A percentile compares a stretch with the other conserved stretches of the same genome.
These are phyloP conservation scores for Hirtodrosophila duncani DNA, from an alignment of 2,888 invertebrate species.

Conservation along the genomic window DNA sequence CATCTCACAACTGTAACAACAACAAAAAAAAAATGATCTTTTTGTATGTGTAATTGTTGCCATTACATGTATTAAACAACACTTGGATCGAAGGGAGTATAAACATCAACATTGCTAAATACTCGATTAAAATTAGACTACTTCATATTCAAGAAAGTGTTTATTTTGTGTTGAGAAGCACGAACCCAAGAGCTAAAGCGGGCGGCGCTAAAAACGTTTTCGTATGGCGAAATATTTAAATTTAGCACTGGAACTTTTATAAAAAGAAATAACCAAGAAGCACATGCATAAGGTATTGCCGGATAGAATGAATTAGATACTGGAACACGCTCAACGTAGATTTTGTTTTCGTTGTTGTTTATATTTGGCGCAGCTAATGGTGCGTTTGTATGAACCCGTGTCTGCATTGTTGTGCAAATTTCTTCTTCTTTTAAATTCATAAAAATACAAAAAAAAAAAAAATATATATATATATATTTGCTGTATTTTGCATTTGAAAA, in stretches of 20 bases:
- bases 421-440: constrained; percentile 27
- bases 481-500: constrained; percentile 73
- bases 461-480: too few relatives aligned
- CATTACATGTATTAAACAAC: too few relatives aligned
- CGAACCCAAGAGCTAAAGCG: constrained; percentile 25
- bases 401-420: constrained; percentile 62
- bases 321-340: neutral
- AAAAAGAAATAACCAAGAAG: constrained; percentile 13
- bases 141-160: constrained; percentile 22
- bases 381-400: constrained; percentile 15
- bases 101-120: constrained; percentile 22
- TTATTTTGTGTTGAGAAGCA: constrained; percentile 47
- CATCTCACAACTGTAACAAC: constrained; percentile 1
- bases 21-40: too few relatives aligned
- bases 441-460: too few relatives aligned
- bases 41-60: too few relatives aligned
- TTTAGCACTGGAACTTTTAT: constrained; percentile 36
- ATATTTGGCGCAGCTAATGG: constrained; percentile 25
- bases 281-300: too few relatives aligned
- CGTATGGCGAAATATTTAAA: constrained; percentile 67
- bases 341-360: constrained; percentile 6
- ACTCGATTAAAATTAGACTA: constrained; percentile 8
- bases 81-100: too few relatives aligned
- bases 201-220: constrained; percentile 35
- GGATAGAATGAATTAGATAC: too few relatives aligned